Base-by-base conservation (phyloP, 2,888 invertebrate species). In the Bombylius major region DNA sequence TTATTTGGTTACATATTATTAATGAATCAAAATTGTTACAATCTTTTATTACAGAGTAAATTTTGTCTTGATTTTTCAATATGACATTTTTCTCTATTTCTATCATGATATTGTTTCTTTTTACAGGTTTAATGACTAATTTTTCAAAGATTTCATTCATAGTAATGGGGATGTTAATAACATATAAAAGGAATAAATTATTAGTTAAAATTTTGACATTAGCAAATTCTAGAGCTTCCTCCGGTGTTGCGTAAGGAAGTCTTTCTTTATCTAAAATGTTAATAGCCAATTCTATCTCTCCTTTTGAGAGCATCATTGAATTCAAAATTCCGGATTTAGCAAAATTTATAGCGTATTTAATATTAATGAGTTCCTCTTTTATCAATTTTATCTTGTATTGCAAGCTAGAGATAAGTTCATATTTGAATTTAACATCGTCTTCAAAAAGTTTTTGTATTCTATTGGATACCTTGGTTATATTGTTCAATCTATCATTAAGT, bases 181-280 rank as follows among this genome's bases (percentile, higher is more conserved):
- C 57, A 52, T 61, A 62, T 32, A 62, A 54, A 47, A 62, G 49
- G 39, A 54, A 44, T 14, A 49, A 39, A 36, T 57, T 51, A 52
- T 60, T 58, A 14, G 58, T 58, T n/a, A 59, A 57, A 36, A 63
- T 58, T 59, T 59, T 62, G 11, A 61, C 53, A 45, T 62, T 57
- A 9, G 58, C 54, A 55, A 62, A 62, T 55, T 63, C 60, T 39
- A 63, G 50, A 14, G 60, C 59, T 50, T 64, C 61, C 47, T 62
- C 61, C 50, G 58, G 36, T 39, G 60, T 62, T 9, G 58, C 47
- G 54, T 53, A 61, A 4, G 57, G 57, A 31, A 62, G 57, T 53
- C 59, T 58, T 48, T 57, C 59, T 33, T 55, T 50, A n/a, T 61
- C 57, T 23, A 62, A 44, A 42, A 59, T 56, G 36, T 56, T 49